These are phyloP conservation scores for Ascaphus truei DNA, from an alignment of 2,113 vertebrate genomes.

Conservation along the genomic window DNA sequence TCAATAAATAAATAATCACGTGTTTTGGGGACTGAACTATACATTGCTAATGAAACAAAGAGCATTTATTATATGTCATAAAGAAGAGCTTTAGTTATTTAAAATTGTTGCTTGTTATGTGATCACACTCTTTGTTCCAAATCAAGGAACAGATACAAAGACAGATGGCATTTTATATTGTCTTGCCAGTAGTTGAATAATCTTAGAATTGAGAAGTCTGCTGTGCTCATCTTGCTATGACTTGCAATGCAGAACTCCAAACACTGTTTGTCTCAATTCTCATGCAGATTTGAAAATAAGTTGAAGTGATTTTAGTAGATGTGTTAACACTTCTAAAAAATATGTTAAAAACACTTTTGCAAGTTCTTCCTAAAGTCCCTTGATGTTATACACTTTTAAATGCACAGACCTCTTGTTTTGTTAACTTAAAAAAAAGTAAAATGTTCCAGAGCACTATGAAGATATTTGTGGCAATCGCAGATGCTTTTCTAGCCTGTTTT, in stretches of 20 bases:
- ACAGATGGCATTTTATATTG: conserved; percentile 8
- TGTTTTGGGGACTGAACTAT: too few relatives aligned
- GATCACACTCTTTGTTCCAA: conserved; percentile 3
- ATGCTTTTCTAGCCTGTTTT: too few relatives aligned
- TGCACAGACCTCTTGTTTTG: too few relatives aligned
- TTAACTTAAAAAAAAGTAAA: too few relatives aligned
- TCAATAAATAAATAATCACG: too few relatives aligned
- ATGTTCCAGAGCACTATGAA: too few relatives aligned
- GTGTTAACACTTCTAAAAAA: background rate
- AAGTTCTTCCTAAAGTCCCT: too few relatives aligned
- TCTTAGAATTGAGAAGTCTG: too few relatives aligned
- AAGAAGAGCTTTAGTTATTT: background rate
- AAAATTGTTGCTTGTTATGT: conserved; percentile 2
- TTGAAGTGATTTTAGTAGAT: background rate
- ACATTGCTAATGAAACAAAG: background rate
- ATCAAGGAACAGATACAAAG: conserved; percentile 2
- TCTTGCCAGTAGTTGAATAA: background rate
- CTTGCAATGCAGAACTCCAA: background rate
- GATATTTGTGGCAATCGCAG: too few relatives aligned
- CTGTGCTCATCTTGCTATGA: background rate
- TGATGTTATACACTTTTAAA: too few relatives aligned
- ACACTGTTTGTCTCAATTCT: conserved; percentile 1
- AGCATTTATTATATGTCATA: background rate
- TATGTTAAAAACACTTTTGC: too few relatives aligned
- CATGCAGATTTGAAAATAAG: background rate